These are phyloP conservation scores for Numida meleagris DNA, from an alignment of 2,113 vertebrate genomes.

Conservation along the genomic window DNA sequence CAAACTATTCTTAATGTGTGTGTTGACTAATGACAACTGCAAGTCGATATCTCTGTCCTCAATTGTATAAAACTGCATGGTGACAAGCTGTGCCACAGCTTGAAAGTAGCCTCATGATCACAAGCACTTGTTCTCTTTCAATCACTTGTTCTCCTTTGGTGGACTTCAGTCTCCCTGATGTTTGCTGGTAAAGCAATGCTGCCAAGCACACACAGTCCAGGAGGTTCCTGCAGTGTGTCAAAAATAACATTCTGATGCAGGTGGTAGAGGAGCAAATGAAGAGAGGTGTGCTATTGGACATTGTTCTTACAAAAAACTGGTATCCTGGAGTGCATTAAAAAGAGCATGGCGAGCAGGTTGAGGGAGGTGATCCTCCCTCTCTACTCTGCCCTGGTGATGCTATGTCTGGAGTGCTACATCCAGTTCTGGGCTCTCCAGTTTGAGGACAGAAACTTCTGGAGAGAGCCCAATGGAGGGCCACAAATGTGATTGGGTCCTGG, in stretches of 20 bases:
- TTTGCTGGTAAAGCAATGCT: background rate
- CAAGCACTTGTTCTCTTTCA: background rate
- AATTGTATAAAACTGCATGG: background rate
- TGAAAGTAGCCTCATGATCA: background rate
- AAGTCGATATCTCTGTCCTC: background rate
- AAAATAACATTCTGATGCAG: background rate
- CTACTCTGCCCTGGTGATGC: no score
- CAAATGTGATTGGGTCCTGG: no score
- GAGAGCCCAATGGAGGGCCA: no score
- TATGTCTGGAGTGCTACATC: no score
- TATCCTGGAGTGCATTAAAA: no score
- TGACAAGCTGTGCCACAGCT: background rate
- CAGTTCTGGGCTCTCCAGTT: no score
- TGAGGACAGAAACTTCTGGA: no score
- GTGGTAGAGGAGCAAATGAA: background rate
- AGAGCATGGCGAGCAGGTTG: no score
- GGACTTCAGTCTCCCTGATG: background rate
- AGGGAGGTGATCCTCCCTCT: no score
- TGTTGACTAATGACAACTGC: background rate
- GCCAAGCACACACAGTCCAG: background rate
- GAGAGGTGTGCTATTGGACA: background rate
- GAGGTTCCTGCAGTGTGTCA: background rate
- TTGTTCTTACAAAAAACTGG: background rate
- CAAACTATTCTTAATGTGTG: background rate
- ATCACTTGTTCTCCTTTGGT: background rate